phyloP scores from a whole-genome alignment of 2,888 invertebrate genomes.

The Diplazon laetatorius region DNA sequence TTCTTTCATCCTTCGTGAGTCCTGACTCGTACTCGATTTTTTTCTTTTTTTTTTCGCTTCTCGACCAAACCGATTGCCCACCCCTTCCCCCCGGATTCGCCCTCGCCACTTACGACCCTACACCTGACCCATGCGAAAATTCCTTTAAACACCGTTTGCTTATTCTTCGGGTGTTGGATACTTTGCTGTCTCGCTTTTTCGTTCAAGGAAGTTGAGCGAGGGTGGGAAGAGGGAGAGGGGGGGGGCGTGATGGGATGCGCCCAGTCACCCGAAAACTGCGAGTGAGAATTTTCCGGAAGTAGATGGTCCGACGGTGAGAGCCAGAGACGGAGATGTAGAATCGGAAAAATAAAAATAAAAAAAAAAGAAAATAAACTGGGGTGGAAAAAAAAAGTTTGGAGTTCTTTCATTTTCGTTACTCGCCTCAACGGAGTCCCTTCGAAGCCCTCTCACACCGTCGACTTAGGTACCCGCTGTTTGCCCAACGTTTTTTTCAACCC shows the following conservation, averaged over 20 bases:
- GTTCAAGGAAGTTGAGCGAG: conserved; percentile 47
- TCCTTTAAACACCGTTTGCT: conserved; percentile 58
- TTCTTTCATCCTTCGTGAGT: conserved; percentile 53
- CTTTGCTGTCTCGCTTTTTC: conserved; percentile 3
- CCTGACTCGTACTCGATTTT: conserved; percentile 57
- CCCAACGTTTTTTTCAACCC: not conserved
- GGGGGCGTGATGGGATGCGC: conserved; percentile 44
- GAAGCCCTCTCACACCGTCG: conserved; percentile 9
- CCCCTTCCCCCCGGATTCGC: not conserved
- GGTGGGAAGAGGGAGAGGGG: no score
- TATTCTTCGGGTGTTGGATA: conserved; percentile 31
- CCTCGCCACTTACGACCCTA: conserved; percentile 11
- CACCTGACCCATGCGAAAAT: conserved; percentile 25
- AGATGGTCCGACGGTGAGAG: not conserved
- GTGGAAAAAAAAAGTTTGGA: not conserved
- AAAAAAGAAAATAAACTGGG: conserved; percentile 1
- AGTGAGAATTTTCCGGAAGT: conserved; percentile 21
- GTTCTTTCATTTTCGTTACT: conserved; percentile 39
- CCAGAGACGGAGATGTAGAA: no score
- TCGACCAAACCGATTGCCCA: conserved; percentile 17
- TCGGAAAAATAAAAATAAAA: conserved; percentile 6
- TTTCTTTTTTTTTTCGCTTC: conserved; percentile 39
- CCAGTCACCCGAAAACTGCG: conserved; percentile 46
- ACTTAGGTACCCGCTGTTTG: conserved; percentile 19
- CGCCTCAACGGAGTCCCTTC: conserved; percentile 12